Evolutionary conservation across 2,888 invertebrate species (phyloP).

Genomic region (Nowickia ferox): DNA sequence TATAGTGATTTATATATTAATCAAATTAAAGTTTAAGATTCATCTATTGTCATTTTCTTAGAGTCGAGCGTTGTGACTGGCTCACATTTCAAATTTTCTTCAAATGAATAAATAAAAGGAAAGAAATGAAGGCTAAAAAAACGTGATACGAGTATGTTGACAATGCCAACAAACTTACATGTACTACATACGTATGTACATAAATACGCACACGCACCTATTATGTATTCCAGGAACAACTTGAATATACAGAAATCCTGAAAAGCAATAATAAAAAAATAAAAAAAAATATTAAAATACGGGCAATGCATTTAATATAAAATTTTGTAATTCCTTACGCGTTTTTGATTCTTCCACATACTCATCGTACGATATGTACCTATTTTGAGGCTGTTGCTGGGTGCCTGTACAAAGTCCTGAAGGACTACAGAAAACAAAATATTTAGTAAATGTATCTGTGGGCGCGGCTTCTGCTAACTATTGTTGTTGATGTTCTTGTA

Average conservation of each 20-base stretch:
- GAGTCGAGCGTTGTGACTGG: background rate
- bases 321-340: constrained; percentile 68
- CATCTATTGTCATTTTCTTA: constrained; percentile 14
- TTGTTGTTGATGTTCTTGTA: constrained; percentile 12
- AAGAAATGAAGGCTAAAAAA: constrained; percentile 7
- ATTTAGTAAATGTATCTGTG: background rate
- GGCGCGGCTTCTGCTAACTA: background rate
- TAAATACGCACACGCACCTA: constrained; percentile 15
- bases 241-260: constrained; percentile 28
- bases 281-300: constrained; percentile 24
- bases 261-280: background rate
- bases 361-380: constrained; percentile 7
- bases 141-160: constrained; percentile 52
- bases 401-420: constrained; percentile 31
- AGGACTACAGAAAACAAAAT: constrained; percentile 26
- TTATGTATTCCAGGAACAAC: constrained; percentile 34
- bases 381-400: constrained; percentile 10
- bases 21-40: constrained; percentile 43
- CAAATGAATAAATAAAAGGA: constrained; percentile 4
- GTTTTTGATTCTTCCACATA: constrained; percentile 57
- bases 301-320: constrained; percentile 66
- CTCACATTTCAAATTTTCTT: background rate
- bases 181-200: background rate
- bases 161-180: constrained; percentile 31
- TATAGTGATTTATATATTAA: background rate